Percentiles rank a stretch among this genome's conserved stretches.
phyloP scores from a whole-genome alignment of 2,797 vertebrate genomes.

The Orestias chungarensis region DNA sequence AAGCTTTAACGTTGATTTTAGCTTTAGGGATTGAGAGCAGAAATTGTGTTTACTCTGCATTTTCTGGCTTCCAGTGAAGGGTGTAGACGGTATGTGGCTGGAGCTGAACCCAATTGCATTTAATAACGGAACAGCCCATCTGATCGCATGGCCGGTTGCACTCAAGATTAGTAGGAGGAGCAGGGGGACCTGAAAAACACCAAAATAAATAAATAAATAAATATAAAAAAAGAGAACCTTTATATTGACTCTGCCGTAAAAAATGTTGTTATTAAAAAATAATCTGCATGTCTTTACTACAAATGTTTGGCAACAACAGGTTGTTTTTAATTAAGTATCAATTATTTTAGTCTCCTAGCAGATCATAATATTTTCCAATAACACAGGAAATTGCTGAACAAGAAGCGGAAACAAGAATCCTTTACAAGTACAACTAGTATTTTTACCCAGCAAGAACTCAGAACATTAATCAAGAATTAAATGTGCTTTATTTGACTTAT shows the following conservation, averaged over 20 bases:
- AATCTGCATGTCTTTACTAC: too few relatives aligned
- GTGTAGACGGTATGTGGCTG: slow-evolving; percentile 51
- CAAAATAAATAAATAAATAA: too few relatives aligned
- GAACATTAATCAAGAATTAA: neutral
- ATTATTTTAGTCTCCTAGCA: neutral
- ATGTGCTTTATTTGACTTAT: neutral
- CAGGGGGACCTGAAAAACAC: slow-evolving; percentile 46
- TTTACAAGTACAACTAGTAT: neutral
- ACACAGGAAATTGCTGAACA: neutral
- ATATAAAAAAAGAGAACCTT: too few relatives aligned
- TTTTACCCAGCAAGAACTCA: neutral
- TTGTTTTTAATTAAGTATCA: neutral
- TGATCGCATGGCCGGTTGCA: slow-evolving; percentile 64
- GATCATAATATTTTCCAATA: neutral
- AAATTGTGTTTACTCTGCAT: slow-evolving; percentile 44
- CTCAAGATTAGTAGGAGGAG: slow-evolving; percentile 29
- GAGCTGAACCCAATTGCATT: slow-evolving; percentile 66
- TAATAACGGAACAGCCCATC: slow-evolving; percentile 33
- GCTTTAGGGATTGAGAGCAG: neutral
- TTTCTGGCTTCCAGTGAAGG: slow-evolving; percentile 64
- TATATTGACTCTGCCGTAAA: too few relatives aligned
- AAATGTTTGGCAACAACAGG: too few relatives aligned
- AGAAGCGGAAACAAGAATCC: neutral
- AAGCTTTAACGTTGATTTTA: neutral
- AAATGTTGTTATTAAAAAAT: too few relatives aligned